These are phyloP conservation scores for Junonia oenone DNA, from an alignment of 2,888 invertebrate species.

Conservation along the genomic window DNA sequence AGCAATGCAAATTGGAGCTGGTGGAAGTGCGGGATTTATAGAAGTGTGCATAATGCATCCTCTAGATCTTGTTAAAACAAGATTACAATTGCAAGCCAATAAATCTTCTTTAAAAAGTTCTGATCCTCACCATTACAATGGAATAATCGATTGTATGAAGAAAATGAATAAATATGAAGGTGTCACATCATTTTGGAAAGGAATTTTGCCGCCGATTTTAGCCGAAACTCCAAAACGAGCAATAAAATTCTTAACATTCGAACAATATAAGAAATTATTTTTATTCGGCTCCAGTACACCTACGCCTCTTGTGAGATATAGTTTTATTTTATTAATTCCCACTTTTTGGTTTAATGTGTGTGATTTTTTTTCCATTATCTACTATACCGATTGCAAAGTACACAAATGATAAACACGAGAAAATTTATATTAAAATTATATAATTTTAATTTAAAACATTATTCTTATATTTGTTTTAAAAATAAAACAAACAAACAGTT, in stretches of 20 bases:
- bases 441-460: too few relatives aligned
- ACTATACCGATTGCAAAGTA: too few relatives aligned
- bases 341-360: too few relatives aligned
- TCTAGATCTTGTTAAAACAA: constrained; percentile 94
- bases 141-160: constrained; percentile 90
- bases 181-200: constrained; percentile 92
- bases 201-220: constrained; percentile 93
- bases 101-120: constrained; percentile 40
- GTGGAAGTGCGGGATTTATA: constrained; percentile 95
- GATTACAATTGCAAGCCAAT: constrained; percentile 72
- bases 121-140: constrained; percentile 84
- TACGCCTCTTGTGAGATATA: constrained; percentile 84
- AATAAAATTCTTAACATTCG: constrained; percentile 96
- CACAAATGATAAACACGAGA: too few relatives aligned
- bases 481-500: background rate
- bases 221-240: constrained; percentile 97
- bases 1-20: constrained; percentile 90
- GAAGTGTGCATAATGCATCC: constrained; percentile 99
- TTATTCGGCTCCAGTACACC: constrained; percentile 87
- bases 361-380: too few relatives aligned
- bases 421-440: too few relatives aligned
- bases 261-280: constrained; percentile 93
- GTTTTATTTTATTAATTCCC: constrained; percentile 19
- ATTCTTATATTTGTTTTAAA: too few relatives aligned
- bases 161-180: constrained; percentile 95